Percentiles rank a stretch among this genome's conserved stretches.
Evolutionary conservation across 2,888 invertebrate genomes (phyloP).

Genomic region (Julus scandinavius): DNA sequence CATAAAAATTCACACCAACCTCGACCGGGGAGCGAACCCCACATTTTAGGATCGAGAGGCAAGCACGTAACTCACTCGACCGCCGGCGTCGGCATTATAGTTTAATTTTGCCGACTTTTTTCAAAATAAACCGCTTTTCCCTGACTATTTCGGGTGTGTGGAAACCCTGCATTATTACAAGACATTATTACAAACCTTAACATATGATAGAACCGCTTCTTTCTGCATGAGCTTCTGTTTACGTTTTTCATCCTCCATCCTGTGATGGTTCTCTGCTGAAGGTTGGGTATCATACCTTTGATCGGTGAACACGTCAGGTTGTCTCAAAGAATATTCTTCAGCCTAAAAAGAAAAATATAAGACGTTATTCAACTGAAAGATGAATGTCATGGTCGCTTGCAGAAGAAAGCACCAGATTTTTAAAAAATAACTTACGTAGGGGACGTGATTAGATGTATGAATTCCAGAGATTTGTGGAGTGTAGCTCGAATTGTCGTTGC

Average conservation of each 20-base stretch:
- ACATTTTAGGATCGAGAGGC: too few species aligned
- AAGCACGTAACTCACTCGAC: too few species aligned
- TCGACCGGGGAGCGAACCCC: too few species aligned
- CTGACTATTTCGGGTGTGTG: too few species aligned
- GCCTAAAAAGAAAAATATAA: conserved; percentile 60
- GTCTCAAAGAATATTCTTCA: conserved; percentile 63
- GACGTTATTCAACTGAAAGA: too few species aligned
- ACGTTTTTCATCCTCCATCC: conserved; percentile 62
- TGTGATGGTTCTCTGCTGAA: conserved; percentile 57
- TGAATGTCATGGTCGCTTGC: too few species aligned
- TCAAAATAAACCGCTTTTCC: too few species aligned
- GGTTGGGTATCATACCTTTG: conserved; percentile 61
- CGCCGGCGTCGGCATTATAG: too few species aligned
- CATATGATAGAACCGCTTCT: conserved; percentile 64
- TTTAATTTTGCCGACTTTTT: too few species aligned
- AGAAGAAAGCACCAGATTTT: too few species aligned
- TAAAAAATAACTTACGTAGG: not conserved
- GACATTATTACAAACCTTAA: conserved; percentile 60
- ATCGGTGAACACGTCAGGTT: conserved; percentile 48
- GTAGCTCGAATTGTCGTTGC: not conserved
- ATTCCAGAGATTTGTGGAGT: not conserved
- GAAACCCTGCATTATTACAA: too few species aligned
- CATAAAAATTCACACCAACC: too few species aligned
- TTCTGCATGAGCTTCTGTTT: conserved; percentile 62
- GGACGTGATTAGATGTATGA: not conserved